phyloP scores from a whole-genome alignment of 2,113 vertebrate genomes.

The Collichthys lucidus region DNA sequence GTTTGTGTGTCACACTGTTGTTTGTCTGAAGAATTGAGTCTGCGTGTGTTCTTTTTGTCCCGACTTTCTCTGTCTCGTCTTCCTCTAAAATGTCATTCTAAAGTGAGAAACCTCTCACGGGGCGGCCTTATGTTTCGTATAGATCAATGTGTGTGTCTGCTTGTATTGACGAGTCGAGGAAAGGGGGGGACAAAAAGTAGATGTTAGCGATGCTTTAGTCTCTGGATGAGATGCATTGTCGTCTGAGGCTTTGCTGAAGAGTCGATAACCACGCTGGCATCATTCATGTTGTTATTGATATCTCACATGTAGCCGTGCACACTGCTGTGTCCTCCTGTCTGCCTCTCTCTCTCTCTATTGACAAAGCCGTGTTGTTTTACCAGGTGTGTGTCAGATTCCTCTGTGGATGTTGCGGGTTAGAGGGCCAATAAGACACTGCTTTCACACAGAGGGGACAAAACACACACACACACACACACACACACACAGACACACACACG shows the following conservation, averaged over 20 bases:
- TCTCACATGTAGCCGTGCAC: neutral
- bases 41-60: constrained; percentile 7
- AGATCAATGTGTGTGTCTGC: constrained; percentile 16
- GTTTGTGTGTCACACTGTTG: constrained; percentile 2
- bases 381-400: constrained; percentile 68
- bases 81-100: constrained; percentile 5
- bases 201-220: neutral
- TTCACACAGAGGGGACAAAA: constrained; percentile 66
- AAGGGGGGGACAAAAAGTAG: neutral
- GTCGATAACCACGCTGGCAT: constrained; percentile 8
- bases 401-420: constrained; percentile 62
- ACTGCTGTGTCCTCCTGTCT: constrained; percentile 1
- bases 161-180: constrained; percentile 1
- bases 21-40: constrained; percentile 12
- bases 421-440: constrained; percentile 59
- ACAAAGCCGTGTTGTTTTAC: constrained; percentile 62
- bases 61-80: neutral
- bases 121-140: neutral
- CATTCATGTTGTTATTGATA: constrained; percentile 18
- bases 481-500: neutral
- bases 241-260: constrained; percentile 14
- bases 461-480: constrained; percentile 26
- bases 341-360: constrained; percentile 1
- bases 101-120: neutral
- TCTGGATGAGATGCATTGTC: constrained; percentile 7